Evolutionary conservation across 2,797 vertebrate species (phyloP), one percentile per base, ranked within the genome.

Genomic region (Microcaecilia unicolor): DNA sequence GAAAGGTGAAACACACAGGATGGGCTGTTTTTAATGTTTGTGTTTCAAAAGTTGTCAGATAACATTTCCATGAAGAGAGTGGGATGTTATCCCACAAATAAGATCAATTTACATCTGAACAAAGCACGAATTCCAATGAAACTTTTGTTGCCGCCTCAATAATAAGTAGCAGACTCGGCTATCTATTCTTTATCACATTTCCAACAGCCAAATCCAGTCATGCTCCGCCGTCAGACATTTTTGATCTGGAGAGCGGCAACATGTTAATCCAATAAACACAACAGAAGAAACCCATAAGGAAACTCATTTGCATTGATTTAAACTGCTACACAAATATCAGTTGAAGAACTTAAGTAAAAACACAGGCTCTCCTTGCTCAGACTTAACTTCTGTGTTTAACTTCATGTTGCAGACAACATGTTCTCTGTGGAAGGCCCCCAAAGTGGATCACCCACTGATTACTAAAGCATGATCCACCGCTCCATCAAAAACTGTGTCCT

Each of bases 51-150:
- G n/a, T n/a, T n/a, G n/a, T n/a, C n/a, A n/a, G n/a, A n/a, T n/a
- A n/a, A n/a, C n/a, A n/a, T n/a, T n/a, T n/a, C n/a, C n/a, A n/a
- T n/a, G n/a, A n/a, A n/a, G n/a, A n/a, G n/a, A n/a, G n/a, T n/a
- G n/a, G n/a, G n/a, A n/a, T n/a, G n/a, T n/a, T n/a, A n/a, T n/a
- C n/a, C n/a, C n/a, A n/a, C n/a, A n/a, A n/a, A n/a, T n/a, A n/a
- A n/a, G n/a, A n/a, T n/a, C n/a, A 16, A 33, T 32, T 30, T 15
- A 37, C 5, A 40, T 30, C 10, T 43, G 12, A 10, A 53, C 20
- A 14, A 55, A 44, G 47, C 20, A 5, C 31, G 28, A 34, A 28
- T 39, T 46, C 12, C 41, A 57, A 42, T 25, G 26, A 50, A 51
- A 30, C 6, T 34, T n/a, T 11, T 1, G 3, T 24, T 34, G 12